Evolutionary conservation across 2,888 invertebrate species (phyloP).

Genomic region (Metallyticus violacea): DNA sequence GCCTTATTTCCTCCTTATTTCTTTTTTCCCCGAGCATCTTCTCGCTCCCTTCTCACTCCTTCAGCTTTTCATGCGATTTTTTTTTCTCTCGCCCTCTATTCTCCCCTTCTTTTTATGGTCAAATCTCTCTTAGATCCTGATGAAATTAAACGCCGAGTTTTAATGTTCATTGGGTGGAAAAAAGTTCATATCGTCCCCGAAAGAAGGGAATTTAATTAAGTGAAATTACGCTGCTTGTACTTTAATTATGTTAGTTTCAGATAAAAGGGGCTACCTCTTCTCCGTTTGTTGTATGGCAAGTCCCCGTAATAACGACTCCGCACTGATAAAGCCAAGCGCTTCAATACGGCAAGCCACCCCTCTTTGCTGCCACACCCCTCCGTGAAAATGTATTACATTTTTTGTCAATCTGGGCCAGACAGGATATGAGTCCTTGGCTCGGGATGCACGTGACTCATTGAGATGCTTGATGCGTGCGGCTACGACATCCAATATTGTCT

Average conservation of each 20-base stretch:
- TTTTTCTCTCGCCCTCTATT: constrained; percentile 33
- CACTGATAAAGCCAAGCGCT: constrained; percentile 34
- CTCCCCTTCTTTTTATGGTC: constrained; percentile 48
- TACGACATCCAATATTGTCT: neutral
- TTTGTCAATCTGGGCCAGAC: constrained; percentile 26
- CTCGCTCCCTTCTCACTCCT: constrained; percentile 11
- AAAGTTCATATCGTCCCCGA: constrained; percentile 52
- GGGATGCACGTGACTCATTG: neutral
- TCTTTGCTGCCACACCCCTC: neutral
- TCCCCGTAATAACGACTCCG: constrained; percentile 33
- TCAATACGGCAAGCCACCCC: constrained; percentile 27
- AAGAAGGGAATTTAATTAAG: constrained; percentile 57
- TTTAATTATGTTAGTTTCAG: constrained; percentile 56
- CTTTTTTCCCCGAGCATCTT: constrained; percentile 13
- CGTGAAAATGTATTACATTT: constrained; percentile 32
- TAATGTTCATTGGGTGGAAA: constrained; percentile 53
- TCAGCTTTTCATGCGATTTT: neutral
- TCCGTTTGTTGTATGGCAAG: constrained; percentile 32
- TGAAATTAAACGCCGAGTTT: constrained; percentile 54
- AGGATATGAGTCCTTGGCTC: neutral
- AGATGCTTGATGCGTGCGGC: neutral
- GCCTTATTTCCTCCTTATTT: constrained; percentile 23
- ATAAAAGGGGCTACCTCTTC: constrained; percentile 43
- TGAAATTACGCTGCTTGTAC: constrained; percentile 56
- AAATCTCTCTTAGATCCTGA: constrained; percentile 53